Conservation (phyloP, 2,888 invertebrate genomes). For the Thymelicus lineola region DNA sequence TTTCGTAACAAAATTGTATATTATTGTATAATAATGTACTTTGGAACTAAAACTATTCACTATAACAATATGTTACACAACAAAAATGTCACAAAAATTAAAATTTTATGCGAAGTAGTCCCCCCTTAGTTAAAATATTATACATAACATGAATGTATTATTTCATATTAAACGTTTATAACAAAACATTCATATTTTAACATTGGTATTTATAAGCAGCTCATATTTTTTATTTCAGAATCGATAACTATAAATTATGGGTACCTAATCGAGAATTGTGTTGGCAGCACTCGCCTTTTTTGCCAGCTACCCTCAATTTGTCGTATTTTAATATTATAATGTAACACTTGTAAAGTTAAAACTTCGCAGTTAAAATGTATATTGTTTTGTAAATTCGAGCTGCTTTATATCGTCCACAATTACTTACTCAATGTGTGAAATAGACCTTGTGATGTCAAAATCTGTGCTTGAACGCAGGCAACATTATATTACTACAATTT, state of each 20-base stretch:
- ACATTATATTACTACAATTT: too few species aligned
- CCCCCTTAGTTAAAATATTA: conserved; percentile 5
- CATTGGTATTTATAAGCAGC: conserved; percentile 21
- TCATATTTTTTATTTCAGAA: not conserved
- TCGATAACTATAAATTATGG: not conserved
- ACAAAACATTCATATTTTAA: not conserved
- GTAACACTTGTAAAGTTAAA: conserved; percentile 12
- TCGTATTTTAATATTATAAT: conserved; percentile 1
- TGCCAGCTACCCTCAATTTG: conserved; percentile 21
- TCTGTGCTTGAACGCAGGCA: not conserved
- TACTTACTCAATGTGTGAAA: not conserved
- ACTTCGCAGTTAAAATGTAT: conserved; percentile 8
- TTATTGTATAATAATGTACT: conserved; percentile 24
- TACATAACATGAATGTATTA: not conserved
- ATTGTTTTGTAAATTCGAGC: conserved; percentile 28
- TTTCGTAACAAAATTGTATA: conserved; percentile 17
- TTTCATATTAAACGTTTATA: not conserved
- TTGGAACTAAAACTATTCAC: conserved; percentile 24
- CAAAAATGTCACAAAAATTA: conserved; percentile 5
- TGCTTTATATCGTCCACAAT: conserved; percentile 7
- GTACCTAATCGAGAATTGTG: not conserved
- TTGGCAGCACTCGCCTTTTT: conserved; percentile 8
- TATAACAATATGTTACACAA: conserved; percentile 17
- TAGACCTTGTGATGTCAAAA: conserved; percentile 1
- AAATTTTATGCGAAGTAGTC: conserved; percentile 22